phyloP scores from a whole-genome alignment of 2,888 invertebrate species.

The Aleiodes leptofemur region DNA sequence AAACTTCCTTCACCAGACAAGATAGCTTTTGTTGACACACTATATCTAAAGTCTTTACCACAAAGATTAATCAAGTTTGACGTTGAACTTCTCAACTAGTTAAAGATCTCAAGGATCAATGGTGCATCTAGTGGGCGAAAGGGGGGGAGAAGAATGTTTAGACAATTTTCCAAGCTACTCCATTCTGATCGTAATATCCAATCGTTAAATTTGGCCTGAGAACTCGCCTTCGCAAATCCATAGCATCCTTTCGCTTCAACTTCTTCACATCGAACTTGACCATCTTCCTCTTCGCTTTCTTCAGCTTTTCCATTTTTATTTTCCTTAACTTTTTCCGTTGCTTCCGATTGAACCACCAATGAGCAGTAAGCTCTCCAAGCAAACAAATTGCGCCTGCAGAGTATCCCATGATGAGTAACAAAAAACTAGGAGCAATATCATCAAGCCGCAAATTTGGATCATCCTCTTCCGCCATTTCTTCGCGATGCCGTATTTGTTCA shows the following conservation, averaged over 20 bases:
- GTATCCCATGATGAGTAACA: slow-evolving; percentile 61
- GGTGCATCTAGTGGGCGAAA: slow-evolving; percentile 40
- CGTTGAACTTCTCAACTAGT: slow-evolving; percentile 44
- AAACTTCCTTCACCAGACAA: slow-evolving; percentile 53
- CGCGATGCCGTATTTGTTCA: slow-evolving; percentile 10
- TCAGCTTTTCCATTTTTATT: slow-evolving; percentile 9
- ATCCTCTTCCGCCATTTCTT: slow-evolving; percentile 14
- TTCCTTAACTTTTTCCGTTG: not conserved
- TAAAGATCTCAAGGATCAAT: slow-evolving; percentile 51
- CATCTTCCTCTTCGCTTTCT: slow-evolving; percentile 2
- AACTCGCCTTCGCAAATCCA: not conserved
- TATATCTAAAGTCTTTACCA: slow-evolving; percentile 54
- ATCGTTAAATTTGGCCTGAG: slow-evolving; percentile 32
- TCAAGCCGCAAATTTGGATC: slow-evolving; percentile 49
- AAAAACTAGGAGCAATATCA: slow-evolving; percentile 61
- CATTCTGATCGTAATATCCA: slow-evolving; percentile 12
- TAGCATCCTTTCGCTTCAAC: not conserved
- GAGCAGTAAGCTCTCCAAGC: slow-evolving; percentile 55
- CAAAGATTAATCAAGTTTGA: slow-evolving; percentile 53
- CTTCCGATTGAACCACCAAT: slow-evolving; percentile 46
- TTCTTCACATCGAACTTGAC: slow-evolving; percentile 15
- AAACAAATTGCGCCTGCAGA: slow-evolving; percentile 47
- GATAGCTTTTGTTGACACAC: slow-evolving; percentile 50
- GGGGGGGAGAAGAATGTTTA: not conserved
- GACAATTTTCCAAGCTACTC: not conserved